A percentile compares a stretch with the other conserved stretches of the same genome.
Conservation (phyloP, 2,113 vertebrate genomes). For the Sinocyclocheilus anophthalmus region DNA sequence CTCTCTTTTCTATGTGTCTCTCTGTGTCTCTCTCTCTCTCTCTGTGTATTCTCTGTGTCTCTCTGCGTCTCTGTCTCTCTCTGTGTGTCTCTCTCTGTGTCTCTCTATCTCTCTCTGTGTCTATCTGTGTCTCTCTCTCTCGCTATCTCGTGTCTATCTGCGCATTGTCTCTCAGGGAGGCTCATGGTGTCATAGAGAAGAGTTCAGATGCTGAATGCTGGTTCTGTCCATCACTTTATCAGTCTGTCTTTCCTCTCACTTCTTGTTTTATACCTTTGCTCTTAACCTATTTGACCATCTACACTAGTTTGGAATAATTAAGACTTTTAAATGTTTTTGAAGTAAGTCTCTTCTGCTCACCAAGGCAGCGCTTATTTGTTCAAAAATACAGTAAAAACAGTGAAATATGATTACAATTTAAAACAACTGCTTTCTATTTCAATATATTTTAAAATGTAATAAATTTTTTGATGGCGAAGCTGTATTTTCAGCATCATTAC, state of each 20-base stretch:
- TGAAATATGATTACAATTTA: not conserved
- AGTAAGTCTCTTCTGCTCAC: not conserved
- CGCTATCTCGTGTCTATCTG: too few relatives aligned
- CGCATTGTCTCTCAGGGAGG: conserved; percentile 5
- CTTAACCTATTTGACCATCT: conserved; percentile 14
- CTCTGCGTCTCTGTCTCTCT: not conserved
- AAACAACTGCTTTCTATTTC: too few relatives aligned
- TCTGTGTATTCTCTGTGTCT: too few relatives aligned
- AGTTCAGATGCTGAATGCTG: conserved; percentile 15
- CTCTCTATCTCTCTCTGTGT: not conserved
- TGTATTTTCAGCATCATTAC: not conserved
- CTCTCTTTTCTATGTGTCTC: conserved; percentile 12
- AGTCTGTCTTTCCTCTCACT: not conserved
- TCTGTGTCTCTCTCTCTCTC: too few relatives aligned
- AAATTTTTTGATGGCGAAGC: not conserved
- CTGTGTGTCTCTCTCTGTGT: not conserved
- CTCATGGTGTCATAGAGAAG: conserved; percentile 16
- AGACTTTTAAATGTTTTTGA: not conserved
- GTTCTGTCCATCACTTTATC: not conserved
- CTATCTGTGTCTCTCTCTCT: not conserved
- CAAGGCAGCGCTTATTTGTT: not conserved
- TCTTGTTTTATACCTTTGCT: not conserved
- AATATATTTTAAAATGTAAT: not conserved
- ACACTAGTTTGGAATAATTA: not conserved
- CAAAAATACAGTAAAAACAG: not conserved